Evolutionary conservation across 2,797 vertebrate species (phyloP), one percentile per base, ranked within the genome.

Genomic region (Lutjanus argentimaculatus): DNA sequence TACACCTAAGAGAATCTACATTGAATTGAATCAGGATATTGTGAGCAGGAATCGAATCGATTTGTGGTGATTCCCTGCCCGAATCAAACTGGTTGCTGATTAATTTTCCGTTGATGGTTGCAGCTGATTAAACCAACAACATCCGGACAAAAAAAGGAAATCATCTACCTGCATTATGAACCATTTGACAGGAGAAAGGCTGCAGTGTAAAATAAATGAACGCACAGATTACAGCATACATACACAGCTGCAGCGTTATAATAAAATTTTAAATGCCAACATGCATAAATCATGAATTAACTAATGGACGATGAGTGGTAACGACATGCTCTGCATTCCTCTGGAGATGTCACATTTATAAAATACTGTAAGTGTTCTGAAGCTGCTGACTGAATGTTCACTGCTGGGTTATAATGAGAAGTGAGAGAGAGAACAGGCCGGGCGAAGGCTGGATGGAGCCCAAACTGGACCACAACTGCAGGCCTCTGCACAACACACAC

Each of bases 401-500:
- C 36, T 57, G 70, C 74, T 22, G 62, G 13, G 46, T 71, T 17
- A 16, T 15, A 62, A 64, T 3, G 25, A 13, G 9, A 17, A 2
- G 45, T 46, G 14, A 46, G 69, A 57, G 43, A 83, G 55, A 86
- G 36, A 79, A 74, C 4, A 84, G 72, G 74, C 79, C 71, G 17
- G 30, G 30, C 30, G 30, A 72, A 79, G 53, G 71, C 13, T 77
- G 78, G 59, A 65, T 1, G 61, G 72, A 86, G 64, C 56, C 80
- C 55, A 75, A 72, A 45, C 73, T 40, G 75, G 81, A 61, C 45
- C 22, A 56, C 30, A 82, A 66, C 48, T 45, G 55, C 85, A 85
- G 88, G 82, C 86, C 89, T 79, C 65, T 68, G 75, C 75, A 73
- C 75, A 56, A 64, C 42, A 59, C 55, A 69, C 40, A 84, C 7